Base-by-base conservation (phyloP, 1,140 invertebrate species). In the Aphelenchoides fujianensis region DNA sequence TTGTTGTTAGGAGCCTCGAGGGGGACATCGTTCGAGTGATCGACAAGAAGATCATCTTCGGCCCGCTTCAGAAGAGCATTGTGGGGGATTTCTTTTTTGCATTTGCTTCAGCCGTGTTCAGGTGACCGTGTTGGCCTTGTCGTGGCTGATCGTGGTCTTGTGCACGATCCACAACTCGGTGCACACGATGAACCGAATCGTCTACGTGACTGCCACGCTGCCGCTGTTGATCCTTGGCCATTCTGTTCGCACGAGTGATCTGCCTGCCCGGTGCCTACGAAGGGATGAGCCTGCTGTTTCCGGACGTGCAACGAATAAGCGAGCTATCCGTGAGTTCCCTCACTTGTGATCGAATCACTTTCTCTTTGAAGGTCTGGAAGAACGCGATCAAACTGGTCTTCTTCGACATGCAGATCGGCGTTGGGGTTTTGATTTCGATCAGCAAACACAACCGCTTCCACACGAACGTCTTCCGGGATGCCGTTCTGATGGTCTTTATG, bases 401-500 rank as follows among this genome's bases (percentile, higher is more conserved):
- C 61, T 70, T 70, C 54, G 69, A 70, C 36, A 64, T 70, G 57
- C 69, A 70, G 52, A 68, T 70, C 48, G 36, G 69, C 2, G 69
- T 70, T n/a, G 69, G 69, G 30, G 69, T 70, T 5, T 69, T 70
- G n/a, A 70, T 70, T 34, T 68, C 69, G 1, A 70, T 70, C 41
- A 48, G 59, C 23, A 70, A 69, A 30, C 69, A 70, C 35, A 70
- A 70, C 48, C 69, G 69, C 28, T 70, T 70, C 52, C 69, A 70
- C 36, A 70, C 66, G n/a, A 70, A 70, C 28, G 64, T 70, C 35
- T 70, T 70, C 54, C 62, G 69, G 27, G 69, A 70, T 35, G 66
- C 69, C n/a, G 19, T 69, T 16, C 31, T 69, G 19, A 19, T 70
- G 69, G 69, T 70, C 32, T n/a, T 48, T 3, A 70, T 70, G 69